These are phyloP conservation scores for Aphyosemion australe DNA, from an alignment of 2,113 vertebrate genomes.

Conservation along the genomic window DNA sequence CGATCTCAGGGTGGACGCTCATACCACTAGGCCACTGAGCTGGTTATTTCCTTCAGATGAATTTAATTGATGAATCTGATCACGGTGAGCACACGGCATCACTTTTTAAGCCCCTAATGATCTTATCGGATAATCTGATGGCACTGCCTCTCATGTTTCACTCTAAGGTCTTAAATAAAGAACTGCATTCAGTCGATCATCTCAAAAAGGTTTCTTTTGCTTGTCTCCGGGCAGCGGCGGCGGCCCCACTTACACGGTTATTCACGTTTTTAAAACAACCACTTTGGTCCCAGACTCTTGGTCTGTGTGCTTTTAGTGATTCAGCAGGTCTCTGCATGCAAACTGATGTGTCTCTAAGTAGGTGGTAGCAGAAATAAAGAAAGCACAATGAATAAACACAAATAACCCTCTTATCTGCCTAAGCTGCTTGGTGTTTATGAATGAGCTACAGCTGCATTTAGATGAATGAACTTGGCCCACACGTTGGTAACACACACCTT, in stretches of 20 bases:
- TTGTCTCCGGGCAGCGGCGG: background rate
- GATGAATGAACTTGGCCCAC: background rate
- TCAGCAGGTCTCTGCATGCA: background rate
- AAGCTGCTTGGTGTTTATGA: constrained; percentile 1
- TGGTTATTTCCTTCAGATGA: too few relatives aligned
- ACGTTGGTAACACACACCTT: background rate
- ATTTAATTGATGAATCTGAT: too few relatives aligned
- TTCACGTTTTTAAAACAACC: background rate
- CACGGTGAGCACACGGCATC: too few relatives aligned
- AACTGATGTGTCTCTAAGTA: background rate
- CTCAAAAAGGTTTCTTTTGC: background rate
- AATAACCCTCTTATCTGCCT: too few relatives aligned
- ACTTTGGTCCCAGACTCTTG: background rate
- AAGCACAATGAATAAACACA: constrained; percentile 6
- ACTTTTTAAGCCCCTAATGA: too few relatives aligned
- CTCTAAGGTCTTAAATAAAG: too few relatives aligned
- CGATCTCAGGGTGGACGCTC: too few relatives aligned
- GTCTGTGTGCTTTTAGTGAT: background rate
- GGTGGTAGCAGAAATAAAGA: background rate
- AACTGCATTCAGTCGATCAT: background rate
- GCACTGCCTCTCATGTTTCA: background rate
- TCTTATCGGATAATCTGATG: background rate
- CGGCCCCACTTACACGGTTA: background rate
- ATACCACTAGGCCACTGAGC: too few relatives aligned
- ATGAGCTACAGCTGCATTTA: background rate